Evolutionary conservation across 53 echinoderm and acorn worm species (phyloP).

Genomic region (Apostichopus leukothele): DNA sequence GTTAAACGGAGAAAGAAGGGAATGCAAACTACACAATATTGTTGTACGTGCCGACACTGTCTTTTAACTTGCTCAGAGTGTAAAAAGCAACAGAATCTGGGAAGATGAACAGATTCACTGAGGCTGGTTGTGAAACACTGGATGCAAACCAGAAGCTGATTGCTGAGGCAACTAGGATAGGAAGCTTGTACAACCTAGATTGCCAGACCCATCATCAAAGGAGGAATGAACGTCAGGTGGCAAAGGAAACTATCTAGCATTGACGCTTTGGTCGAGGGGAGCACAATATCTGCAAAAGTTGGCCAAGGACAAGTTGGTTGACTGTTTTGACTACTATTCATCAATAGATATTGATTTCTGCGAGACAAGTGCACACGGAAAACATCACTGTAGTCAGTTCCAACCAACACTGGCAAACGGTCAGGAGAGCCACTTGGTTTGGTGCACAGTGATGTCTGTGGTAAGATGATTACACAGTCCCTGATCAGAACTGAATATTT

Average conservation of each 20-base stretch:
- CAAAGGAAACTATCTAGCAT: constrained; percentile 32
- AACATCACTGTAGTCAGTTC: neutral
- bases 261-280: neutral
- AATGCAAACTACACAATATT: constrained; percentile 23
- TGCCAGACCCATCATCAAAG: constrained; percentile 12
- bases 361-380: constrained; percentile 12
- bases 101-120: constrained; percentile 22
- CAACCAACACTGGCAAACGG: constrained; percentile 12
- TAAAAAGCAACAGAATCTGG: constrained; percentile 23
- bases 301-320: constrained; percentile 31
- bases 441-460: constrained; percentile 7
- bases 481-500: neutral
- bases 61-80: constrained; percentile 9
- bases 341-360: constrained; percentile 36
- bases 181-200: constrained; percentile 5
- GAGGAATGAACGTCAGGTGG: constrained; percentile 15
- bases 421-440: neutral
- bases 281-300: constrained; percentile 22
- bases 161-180: constrained; percentile 8
- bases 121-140: neutral
- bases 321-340: constrained; percentile 15
- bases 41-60: constrained; percentile 15
- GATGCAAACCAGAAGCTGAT: constrained; percentile 8
- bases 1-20: constrained; percentile 14
- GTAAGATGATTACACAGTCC: constrained; percentile 3